Conservation (phyloP, 92 coral and sea anemone genomes). For the Anthopleura xanthogrammica region DNA sequence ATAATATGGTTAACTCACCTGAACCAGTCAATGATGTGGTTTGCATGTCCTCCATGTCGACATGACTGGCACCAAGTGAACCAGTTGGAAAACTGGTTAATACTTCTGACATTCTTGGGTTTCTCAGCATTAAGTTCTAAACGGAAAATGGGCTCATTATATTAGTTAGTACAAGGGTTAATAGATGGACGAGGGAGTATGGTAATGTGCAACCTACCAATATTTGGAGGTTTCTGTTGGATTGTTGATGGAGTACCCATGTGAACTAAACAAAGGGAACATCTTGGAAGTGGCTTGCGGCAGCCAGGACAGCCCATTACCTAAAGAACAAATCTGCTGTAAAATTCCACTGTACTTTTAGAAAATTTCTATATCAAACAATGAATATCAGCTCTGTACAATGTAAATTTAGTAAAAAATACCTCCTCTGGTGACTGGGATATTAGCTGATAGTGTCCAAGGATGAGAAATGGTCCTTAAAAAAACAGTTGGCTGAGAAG, state of each 20-base stretch:
- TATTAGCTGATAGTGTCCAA: no score
- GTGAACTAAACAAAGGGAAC: conserved; percentile 93
- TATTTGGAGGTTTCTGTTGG: conserved; percentile 47
- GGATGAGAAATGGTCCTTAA: no score
- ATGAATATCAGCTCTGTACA: no score
- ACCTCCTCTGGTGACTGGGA: no score
- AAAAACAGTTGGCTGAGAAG: no score
- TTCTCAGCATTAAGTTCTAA: conserved; percentile 69
- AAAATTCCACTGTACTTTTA: no score
- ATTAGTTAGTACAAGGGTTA: no score
- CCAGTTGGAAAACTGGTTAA: conserved; percentile 93
- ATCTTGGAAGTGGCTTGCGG: conserved; percentile 95
- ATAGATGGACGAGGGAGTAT: no score
- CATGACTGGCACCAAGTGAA: conserved; percentile 99
- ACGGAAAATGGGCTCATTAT: not conserved
- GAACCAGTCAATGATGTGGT: conserved; percentile 90
- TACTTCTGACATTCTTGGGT: conserved; percentile 52
- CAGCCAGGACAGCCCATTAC: conserved; percentile 94
- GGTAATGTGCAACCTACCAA: conserved; percentile 44
- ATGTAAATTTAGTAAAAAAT: no score
- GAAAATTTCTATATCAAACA: no score
- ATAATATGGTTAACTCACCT: conserved; percentile 38
- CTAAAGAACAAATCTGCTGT: conserved; percentile 41
- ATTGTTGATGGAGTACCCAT: conserved; percentile 94
- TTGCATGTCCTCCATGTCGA: conserved; percentile 99